A percentile compares a stretch with the other conserved stretches of the same genome.
Evolutionary conservation across 1,140 invertebrate species (phyloP).

Genomic region (Drosophila mauritiana): DNA sequence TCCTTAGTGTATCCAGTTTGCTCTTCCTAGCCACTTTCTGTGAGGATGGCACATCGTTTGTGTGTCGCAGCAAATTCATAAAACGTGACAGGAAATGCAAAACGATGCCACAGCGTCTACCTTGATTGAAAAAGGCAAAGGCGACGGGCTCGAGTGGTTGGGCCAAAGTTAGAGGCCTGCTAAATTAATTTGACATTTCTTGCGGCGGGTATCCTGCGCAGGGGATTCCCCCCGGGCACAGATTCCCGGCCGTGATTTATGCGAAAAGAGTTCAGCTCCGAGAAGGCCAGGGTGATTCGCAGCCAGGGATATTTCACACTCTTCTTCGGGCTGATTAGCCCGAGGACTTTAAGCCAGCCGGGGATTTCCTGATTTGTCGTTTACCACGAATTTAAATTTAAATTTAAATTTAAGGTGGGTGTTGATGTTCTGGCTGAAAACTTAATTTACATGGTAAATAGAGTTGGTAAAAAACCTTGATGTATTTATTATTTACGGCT

Average conservation of each 20-base stretch:
- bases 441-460: constrained; percentile 8
- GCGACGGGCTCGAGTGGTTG: constrained; percentile 45
- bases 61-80: constrained; percentile 72
- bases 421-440: background rate
- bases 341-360: constrained; percentile 11
- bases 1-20: constrained; percentile 13
- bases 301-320: constrained; percentile 29
- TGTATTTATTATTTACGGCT: constrained; percentile 19
- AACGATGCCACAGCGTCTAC: constrained; percentile 47
- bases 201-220: constrained; percentile 54
- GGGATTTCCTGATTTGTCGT: constrained; percentile 8
- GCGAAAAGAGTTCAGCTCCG: constrained; percentile 65
- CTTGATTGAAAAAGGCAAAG: constrained; percentile 78
- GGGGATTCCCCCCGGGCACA: constrained; percentile 11
- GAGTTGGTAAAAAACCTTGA: constrained; percentile 7
- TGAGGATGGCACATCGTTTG: constrained; percentile 22
- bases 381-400: constrained; percentile 9
- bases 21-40: constrained; percentile 33
- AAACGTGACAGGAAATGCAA: constrained; percentile 78
- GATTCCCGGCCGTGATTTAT: constrained; percentile 67
- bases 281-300: constrained; percentile 8
- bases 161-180: constrained; percentile 54
- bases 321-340: constrained; percentile 13
- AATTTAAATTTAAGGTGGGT: constrained; percentile 3
- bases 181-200: constrained; percentile 82